These are phyloP conservation scores for Eleutherodactylus coqui DNA, from an alignment of 2,797 vertebrate genomes.

Conservation along the genomic window DNA sequence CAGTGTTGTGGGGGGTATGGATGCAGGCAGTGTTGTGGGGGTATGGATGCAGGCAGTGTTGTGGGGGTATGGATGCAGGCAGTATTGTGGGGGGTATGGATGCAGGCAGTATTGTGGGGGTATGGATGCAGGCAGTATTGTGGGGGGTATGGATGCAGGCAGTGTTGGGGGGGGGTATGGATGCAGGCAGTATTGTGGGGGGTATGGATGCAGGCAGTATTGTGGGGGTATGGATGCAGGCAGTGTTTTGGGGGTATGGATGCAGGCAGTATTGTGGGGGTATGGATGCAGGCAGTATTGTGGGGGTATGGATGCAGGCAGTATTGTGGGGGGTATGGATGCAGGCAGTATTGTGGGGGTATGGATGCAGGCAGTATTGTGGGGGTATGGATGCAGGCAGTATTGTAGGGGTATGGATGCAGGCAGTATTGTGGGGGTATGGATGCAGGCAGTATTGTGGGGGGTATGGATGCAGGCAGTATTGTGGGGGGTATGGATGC, in stretches of 20 bases:
- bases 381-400: not conserved
- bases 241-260: not conserved
- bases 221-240: not conserved
- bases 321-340: not conserved
- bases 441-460: not conserved
- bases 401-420: not conserved
- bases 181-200: not conserved
- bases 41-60: not conserved
- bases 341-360: no score
- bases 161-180: not conserved
- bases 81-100: no score
- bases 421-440: not conserved
- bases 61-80: not conserved
- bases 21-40: not conserved
- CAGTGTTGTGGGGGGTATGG: not conserved
- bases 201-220: not conserved
- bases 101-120: not conserved
- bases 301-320: not conserved
- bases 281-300: no score
- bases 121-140: not conserved
- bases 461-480: not conserved
- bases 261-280: not conserved
- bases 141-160: not conserved
- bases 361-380: no score
- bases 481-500: not conserved